Base-by-base conservation (phyloP, 2,113 vertebrate species). In the Lycocorax pyrrhopterus region DNA sequence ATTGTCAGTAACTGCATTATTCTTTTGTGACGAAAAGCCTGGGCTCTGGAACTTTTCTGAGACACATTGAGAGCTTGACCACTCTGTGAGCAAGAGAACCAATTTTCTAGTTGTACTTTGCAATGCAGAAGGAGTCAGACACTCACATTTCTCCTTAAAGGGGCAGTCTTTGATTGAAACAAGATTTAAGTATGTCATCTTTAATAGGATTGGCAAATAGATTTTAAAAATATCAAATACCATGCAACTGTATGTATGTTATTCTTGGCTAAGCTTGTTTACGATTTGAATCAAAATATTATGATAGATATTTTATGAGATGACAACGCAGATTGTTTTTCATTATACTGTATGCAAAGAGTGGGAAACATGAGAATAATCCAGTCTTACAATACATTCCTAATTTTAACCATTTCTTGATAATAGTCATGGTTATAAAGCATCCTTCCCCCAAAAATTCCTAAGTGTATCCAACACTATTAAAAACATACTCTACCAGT, bases 201-300 rank as follows among this genome's bases (percentile, higher is more conserved):
- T 78, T 82, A 77, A 67, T 37, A 84, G 49, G 26, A 47, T 22
- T 87, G 85, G 68, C 47, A 86, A 86, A 67, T 20, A 32, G 29
- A n/a, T 84, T 86, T 90, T 32, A 3, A 75, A 95, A 89, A 94
- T 66, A 84, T 23, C 30, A 56, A 74, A 78, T 87, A 93, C 16
- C 22, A 64, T 80, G 44, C 4, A 25, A 81, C 44, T 49, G 10
- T 68, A 80, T 51, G 29, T 30, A 69, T 68, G 76, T 78, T 92
- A 78, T 87, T 90, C 76, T 93, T 90, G 79, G 75, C 47, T 68
- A 78, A 86, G 35, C 30, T 90, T 67, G 52, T 52, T 93, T 93
- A 88, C 39, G 11, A 93, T 68, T 68, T 84, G 18, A 84, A 93
- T 94, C 90, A 93, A 93, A 96, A 93, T 90, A 77, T 80, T 86